Conservation (phyloP, 1,140 invertebrate species). For the Sipha flava region DNA sequence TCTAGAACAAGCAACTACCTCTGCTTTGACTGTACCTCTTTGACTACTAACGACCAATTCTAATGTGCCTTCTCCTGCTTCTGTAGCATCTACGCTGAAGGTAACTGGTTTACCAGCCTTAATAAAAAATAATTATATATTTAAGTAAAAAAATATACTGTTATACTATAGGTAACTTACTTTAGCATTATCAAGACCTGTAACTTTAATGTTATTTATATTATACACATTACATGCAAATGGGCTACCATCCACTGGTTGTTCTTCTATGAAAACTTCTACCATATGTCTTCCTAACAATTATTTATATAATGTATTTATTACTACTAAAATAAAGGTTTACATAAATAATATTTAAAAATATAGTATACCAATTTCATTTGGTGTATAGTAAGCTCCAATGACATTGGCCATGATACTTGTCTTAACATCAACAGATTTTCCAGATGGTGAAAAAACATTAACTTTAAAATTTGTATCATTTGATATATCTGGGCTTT, state of each 20-base stretch:
- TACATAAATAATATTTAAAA: neutral
- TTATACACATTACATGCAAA: conserved; percentile 90
- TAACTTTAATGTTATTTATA: conserved; percentile 73
- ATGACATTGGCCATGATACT: conserved; percentile 53
- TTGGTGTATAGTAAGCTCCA: conserved; percentile 67
- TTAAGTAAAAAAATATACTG: neutral
- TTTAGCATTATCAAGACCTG: conserved; percentile 56
- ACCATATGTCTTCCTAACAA: conserved; percentile 67
- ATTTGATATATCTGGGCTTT: conserved; percentile 41
- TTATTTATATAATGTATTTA: conserved; percentile 13
- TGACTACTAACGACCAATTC: conserved; percentile 89
- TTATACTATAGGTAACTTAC: conserved; percentile 39
- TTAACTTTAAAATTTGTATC: conserved; percentile 54
- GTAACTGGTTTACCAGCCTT: conserved; percentile 72
- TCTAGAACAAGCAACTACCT: conserved; percentile 79
- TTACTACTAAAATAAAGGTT: neutral
- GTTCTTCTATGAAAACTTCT: conserved; percentile 66
- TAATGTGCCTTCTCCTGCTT: conserved; percentile 90
- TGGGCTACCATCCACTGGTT: conserved; percentile 80
- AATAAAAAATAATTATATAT: neutral
- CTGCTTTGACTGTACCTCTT: conserved; percentile 76
- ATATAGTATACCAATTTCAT: conserved; percentile 57
- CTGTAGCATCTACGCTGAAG: conserved; percentile 88
- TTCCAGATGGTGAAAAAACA: conserved; percentile 68
- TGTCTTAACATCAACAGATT: conserved; percentile 59